Percentiles rank a stretch among this genome's conserved stretches.
Conservation (phyloP, 1,140 invertebrate genomes). For the Diabrotica virgifera region DNA sequence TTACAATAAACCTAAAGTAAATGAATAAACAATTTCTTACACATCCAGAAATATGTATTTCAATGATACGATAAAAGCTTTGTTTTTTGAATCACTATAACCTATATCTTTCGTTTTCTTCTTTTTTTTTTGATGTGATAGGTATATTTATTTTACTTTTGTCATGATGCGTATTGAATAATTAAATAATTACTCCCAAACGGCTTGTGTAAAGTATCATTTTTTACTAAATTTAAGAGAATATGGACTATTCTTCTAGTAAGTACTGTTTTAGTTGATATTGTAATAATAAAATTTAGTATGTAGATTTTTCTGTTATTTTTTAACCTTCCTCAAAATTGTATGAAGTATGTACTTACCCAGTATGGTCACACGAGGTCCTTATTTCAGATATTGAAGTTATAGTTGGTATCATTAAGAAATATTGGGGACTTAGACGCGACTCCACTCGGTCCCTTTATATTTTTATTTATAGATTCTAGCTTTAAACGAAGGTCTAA, state of each 20-base stretch:
- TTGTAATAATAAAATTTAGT: conserved; percentile 48
- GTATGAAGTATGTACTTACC: neutral
- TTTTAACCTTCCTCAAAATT: neutral
- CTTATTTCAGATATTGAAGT: too few species aligned
- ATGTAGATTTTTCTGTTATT: conserved; percentile 27
- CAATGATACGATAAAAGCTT: too few species aligned
- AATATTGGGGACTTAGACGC: too few species aligned
- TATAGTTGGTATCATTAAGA: too few species aligned
- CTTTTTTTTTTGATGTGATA: conserved; percentile 28
- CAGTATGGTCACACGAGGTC: too few species aligned
- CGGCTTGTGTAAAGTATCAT: conserved; percentile 44
- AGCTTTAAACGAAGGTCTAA: too few species aligned
- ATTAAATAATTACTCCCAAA: conserved; percentile 24
- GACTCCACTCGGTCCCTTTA: too few species aligned
- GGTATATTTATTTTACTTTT: conserved; percentile 20
- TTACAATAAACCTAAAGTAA: too few species aligned
- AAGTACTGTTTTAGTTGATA: conserved; percentile 46
- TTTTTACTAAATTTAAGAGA: conserved; percentile 46
- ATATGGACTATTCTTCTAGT: conserved; percentile 49
- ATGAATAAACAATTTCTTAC: too few species aligned
- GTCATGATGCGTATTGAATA: conserved; percentile 18
- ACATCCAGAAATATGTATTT: too few species aligned
- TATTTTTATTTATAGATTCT: too few species aligned
- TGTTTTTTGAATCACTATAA: neutral
- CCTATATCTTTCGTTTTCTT: conserved; percentile 20